These are phyloP conservation scores for Tillus elongatus DNA, from an alignment of 2,888 invertebrate species.

Conservation along the genomic window DNA sequence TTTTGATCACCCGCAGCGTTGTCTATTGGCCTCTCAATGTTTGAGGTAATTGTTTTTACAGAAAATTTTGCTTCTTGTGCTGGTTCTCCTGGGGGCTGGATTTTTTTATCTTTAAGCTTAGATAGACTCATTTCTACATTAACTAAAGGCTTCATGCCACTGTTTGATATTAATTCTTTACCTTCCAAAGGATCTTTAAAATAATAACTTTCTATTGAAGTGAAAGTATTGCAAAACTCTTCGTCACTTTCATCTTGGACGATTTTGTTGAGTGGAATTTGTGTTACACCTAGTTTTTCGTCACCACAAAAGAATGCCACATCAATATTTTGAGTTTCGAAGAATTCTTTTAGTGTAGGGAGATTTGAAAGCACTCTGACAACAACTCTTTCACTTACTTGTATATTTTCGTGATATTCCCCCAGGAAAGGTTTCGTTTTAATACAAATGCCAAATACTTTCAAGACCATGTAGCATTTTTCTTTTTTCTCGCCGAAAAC, in stretches of 20 bases:
- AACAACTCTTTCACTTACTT: conserved; percentile 36
- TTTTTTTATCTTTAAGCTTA: conserved; percentile 7
- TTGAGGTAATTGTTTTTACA: conserved; percentile 14
- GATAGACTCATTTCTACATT: conserved; percentile 24
- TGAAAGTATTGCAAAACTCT: conserved; percentile 4
- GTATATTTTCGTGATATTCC: conserved; percentile 30
- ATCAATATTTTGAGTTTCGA: conserved; percentile 28
- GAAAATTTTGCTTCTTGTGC: conserved; percentile 3
- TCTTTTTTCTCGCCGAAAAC: conserved; percentile 32
- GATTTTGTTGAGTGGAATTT: conserved; percentile 26
- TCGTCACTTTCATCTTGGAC: conserved; percentile 16
- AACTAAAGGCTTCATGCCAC: conserved; percentile 28
- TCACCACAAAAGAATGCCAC: conserved; percentile 32
- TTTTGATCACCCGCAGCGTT: conserved; percentile 1
- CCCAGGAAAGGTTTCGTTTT: conserved; percentile 36
- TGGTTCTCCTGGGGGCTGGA: conserved; percentile 6
- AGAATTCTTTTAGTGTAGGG: conserved; percentile 28
- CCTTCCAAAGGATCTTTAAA: background rate
- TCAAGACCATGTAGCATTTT: conserved; percentile 33
- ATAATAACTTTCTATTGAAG: background rate
- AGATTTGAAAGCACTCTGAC: conserved; percentile 21
- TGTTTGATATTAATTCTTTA: background rate
- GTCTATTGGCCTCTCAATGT: conserved; percentile 10
- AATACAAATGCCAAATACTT: conserved; percentile 35
- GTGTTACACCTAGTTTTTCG: conserved; percentile 31